Percentiles rank a stretch among this genome's conserved stretches.
Conservation (phyloP, 2,113 vertebrate species). For the Platichthys stellatus region DNA sequence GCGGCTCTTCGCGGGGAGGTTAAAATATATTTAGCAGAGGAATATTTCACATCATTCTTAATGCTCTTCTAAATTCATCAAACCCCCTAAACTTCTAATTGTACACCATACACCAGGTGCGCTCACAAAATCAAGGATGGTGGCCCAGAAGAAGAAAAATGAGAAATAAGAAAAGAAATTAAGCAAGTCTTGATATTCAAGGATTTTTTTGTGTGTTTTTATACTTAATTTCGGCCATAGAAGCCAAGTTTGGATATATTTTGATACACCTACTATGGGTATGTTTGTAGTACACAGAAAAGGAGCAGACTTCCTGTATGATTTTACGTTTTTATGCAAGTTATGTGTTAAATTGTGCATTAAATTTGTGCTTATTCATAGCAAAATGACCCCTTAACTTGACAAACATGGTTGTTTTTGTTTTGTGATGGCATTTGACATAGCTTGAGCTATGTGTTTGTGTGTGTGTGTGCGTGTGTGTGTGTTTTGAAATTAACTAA, state of each 20-base stretch:
- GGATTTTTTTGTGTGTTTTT: too few relatives aligned
- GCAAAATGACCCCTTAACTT: too few relatives aligned
- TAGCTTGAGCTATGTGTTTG: neutral
- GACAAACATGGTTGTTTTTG: neutral
- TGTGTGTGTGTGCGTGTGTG: slow-evolving; percentile 6
- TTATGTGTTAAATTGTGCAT: too few relatives aligned
- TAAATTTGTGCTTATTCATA: too few relatives aligned
- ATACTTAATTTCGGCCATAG: neutral
- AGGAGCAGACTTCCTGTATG: neutral
- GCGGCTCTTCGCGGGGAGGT: slow-evolving; percentile 24
- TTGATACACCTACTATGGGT: neutral
- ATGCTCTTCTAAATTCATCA: neutral
- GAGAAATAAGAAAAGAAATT: too few relatives aligned
- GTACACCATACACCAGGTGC: too few relatives aligned
- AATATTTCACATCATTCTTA: slow-evolving; percentile 7
- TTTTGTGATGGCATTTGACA: neutral
- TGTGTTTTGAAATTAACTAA: neutral
- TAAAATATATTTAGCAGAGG: slow-evolving; percentile 35
- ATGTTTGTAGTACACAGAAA: neutral
- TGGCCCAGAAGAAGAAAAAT: too few relatives aligned
- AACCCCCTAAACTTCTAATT: neutral
- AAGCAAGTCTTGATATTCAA: too few relatives aligned
- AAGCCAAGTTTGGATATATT: neutral
- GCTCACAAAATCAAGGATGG: too few relatives aligned
- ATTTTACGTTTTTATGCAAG: too few relatives aligned